Evolutionary conservation across 2,113 vertebrate genomes (phyloP).

Genomic region (Falcunculus frontatus): DNA sequence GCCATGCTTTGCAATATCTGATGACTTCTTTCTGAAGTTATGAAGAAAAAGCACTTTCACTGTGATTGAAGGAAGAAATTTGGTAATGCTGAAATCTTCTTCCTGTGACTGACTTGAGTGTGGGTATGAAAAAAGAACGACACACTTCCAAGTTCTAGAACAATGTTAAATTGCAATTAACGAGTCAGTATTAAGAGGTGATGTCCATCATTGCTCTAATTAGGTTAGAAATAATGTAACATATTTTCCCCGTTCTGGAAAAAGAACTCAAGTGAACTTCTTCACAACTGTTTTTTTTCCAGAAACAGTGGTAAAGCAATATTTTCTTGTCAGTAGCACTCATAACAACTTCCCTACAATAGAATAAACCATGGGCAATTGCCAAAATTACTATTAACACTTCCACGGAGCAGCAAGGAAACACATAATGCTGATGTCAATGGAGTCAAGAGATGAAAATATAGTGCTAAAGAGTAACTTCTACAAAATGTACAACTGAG

Average conservation of each 20-base stretch:
- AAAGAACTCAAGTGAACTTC: not conserved
- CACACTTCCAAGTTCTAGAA: not conserved
- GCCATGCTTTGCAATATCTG: not conserved
- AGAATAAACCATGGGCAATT: not conserved
- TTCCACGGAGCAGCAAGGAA: not conserved
- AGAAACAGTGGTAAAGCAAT: not conserved
- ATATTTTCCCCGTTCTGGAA: not conserved
- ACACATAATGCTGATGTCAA: not conserved
- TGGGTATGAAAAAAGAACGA: not conserved
- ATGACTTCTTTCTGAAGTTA: not conserved
- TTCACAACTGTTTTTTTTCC: not conserved
- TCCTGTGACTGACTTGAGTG: not conserved
- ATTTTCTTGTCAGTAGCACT: not conserved
- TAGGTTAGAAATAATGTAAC: not conserved
- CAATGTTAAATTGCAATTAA: not conserved
- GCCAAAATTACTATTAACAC: not conserved
- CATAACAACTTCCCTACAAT: not conserved
- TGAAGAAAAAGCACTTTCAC: not conserved
- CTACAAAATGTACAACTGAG: not conserved
- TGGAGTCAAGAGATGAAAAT: not conserved
- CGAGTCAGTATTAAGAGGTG: not conserved
- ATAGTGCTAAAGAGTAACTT: not conserved
- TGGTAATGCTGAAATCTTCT: not conserved
- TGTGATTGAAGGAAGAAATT: not conserved
- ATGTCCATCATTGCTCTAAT: not conserved